Evolutionary conservation across 2,888 invertebrate species (phyloP).

Genomic region (Chydorus sphaericus): DNA sequence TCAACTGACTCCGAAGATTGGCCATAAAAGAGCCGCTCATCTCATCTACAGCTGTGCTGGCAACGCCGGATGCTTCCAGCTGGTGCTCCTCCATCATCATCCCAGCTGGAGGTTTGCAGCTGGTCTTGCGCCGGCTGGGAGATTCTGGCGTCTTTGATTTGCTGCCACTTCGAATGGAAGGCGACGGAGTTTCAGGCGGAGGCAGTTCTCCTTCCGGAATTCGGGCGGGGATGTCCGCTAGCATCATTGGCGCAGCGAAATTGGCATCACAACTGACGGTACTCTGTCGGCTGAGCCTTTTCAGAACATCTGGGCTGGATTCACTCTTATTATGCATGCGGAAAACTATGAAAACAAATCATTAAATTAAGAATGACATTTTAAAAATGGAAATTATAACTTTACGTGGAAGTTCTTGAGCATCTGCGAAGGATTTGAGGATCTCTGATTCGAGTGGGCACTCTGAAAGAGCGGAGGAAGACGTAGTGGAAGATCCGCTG

Average conservation of each 20-base stretch:
- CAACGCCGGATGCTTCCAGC: background rate
- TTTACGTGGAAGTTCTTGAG: conserved; percentile 12
- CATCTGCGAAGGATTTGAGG: conserved; percentile 13
- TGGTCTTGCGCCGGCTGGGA: background rate
- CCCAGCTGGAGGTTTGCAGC: background rate
- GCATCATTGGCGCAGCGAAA: background rate
- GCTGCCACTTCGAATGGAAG: background rate
- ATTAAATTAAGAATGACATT: background rate
- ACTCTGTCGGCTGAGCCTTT: background rate
- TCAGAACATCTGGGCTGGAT: background rate
- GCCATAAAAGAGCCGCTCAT: background rate
- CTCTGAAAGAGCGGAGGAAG: conserved; percentile 58
- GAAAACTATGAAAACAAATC: background rate
- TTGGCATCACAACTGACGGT: conserved; percentile 8
- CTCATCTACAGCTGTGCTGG: background rate
- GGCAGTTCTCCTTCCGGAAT: background rate
- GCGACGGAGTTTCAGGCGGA: background rate
- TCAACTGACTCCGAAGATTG: background rate
- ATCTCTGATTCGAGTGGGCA: conserved; percentile 14
- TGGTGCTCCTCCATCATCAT: background rate
- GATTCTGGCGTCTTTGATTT: background rate
- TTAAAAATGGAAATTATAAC: background rate
- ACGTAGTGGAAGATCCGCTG: conserved; percentile 43
- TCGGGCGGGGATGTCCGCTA: background rate
- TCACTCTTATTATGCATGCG: background rate